A percentile compares a stretch with the other conserved stretches of the same genome.
Evolutionary conservation across 2,797 vertebrate species (phyloP).

Genomic region (Melanotaenia pygmaea): DNA sequence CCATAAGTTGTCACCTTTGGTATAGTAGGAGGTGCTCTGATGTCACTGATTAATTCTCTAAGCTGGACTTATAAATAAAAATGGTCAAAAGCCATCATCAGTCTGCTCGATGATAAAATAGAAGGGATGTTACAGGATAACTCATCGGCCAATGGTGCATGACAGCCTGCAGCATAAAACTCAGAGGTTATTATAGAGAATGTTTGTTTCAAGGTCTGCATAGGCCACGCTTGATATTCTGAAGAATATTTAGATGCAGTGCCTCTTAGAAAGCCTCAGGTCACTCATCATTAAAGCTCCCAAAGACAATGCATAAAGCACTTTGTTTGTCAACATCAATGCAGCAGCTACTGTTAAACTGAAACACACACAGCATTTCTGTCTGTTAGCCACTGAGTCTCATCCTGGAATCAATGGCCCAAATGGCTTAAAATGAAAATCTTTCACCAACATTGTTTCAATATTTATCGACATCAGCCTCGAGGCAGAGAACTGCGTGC

Average conservation of each 20-base stretch:
- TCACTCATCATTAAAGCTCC: slow-evolving; percentile 5
- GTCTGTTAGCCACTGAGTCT: slow-evolving; percentile 14
- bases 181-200: slow-evolving; percentile 1
- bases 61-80: neutral
- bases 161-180: neutral
- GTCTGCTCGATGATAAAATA: slow-evolving; percentile 1
- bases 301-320: slow-evolving; percentile 13
- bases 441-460: slow-evolving; percentile 55
- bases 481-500: slow-evolving; percentile 26
- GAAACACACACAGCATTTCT: slow-evolving; percentile 15
- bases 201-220: neutral
- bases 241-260: slow-evolving; percentile 12
- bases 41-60: neutral
- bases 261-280: slow-evolving; percentile 13
- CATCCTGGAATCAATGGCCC: slow-evolving; percentile 55
- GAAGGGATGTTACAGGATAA: slow-evolving; percentile 4
- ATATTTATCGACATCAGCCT: slow-evolving; percentile 49
- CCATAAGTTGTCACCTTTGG: neutral
- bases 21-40: neutral
- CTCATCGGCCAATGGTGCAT: slow-evolving; percentile 3
- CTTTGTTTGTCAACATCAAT: slow-evolving; percentile 25
- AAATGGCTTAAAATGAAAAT: slow-evolving; percentile 70
- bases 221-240: neutral
- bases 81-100: slow-evolving; percentile 2
- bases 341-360: slow-evolving; percentile 2